These are phyloP conservation scores for Yponomeuta sedellus DNA, from an alignment of 2,888 invertebrate genomes.

Conservation along the genomic window DNA sequence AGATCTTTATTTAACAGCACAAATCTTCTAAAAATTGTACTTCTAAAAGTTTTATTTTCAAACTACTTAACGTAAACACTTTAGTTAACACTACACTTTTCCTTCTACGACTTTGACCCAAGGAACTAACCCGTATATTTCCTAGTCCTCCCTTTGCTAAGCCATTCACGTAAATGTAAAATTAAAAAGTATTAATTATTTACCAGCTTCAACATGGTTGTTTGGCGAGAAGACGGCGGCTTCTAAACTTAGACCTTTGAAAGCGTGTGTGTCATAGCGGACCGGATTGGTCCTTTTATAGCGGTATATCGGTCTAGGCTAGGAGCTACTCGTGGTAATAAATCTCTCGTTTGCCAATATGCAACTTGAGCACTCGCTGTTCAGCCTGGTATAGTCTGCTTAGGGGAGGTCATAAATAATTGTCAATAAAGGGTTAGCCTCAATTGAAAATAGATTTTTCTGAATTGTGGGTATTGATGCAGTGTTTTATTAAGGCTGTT, in stretches of 20 bases:
- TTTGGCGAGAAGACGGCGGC: constrained; percentile 26
- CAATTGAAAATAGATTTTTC: not conserved
- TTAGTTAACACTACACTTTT: no score
- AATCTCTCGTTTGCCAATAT: constrained; percentile 57
- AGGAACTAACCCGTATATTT: no score
- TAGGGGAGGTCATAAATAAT: not conserved
- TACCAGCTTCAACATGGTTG: constrained; percentile 56
- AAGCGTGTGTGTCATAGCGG: constrained; percentile 39
- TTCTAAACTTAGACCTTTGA: constrained; percentile 31
- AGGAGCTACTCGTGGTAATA: constrained; percentile 44
- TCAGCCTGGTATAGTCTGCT: not conserved
- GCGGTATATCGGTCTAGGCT: constrained; percentile 47
- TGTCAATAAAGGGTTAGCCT: not conserved
- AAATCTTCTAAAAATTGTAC: no score
- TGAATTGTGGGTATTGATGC: no score
- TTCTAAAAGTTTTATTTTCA: no score
- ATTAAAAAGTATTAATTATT: constrained; percentile 24
- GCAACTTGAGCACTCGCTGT: constrained; percentile 37
- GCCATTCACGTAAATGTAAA: not conserved
- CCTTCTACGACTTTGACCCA: no score
- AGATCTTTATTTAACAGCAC: no score
- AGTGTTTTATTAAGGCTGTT: no score
- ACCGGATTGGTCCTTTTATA: constrained; percentile 64
- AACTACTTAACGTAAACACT: no score
- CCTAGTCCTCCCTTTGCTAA: no score